phyloP scores from a whole-genome alignment of 2,888 invertebrate genomes.

The Brenthis ino region DNA sequence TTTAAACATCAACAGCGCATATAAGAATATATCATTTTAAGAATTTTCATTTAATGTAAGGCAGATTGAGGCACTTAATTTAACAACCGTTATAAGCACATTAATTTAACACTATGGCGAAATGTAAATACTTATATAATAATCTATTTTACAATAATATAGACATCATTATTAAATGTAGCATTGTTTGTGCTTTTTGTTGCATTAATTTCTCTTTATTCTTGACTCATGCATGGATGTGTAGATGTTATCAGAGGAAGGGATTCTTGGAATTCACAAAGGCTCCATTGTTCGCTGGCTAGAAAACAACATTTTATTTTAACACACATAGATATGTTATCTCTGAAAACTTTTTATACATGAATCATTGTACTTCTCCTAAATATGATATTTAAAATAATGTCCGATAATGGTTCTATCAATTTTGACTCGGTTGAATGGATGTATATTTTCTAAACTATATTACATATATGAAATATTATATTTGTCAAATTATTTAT shows the following conservation, averaged over 20 bases:
- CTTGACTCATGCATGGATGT: constrained; percentile 51
- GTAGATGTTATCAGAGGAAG: constrained; percentile 65
- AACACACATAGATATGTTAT: constrained; percentile 29
- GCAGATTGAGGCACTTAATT: constrained; percentile 72
- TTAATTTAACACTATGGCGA: constrained; percentile 54
- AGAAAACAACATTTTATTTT: constrained; percentile 34
- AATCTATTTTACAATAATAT: constrained; percentile 51
- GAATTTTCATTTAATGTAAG: constrained; percentile 50
- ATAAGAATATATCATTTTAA: constrained; percentile 47
- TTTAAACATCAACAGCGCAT: constrained; percentile 45
- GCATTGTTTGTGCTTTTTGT: constrained; percentile 75
- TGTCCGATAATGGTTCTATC: constrained; percentile 49
- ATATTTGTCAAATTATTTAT: constrained; percentile 33
- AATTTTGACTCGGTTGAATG: constrained; percentile 41
- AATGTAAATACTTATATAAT: constrained; percentile 55
- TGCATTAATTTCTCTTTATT: constrained; percentile 61
- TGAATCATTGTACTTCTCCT: constrained; percentile 36
- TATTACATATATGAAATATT: not conserved
- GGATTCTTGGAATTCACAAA: constrained; percentile 75
- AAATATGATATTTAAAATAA: constrained; percentile 28
- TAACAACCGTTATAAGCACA: constrained; percentile 39
- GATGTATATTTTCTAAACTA: constrained; percentile 23
- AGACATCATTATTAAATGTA: constrained; percentile 65
- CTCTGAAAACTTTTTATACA: constrained; percentile 28
- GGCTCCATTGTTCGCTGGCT: constrained; percentile 62